Evolutionary conservation across 2,113 vertebrate genomes (phyloP).

Genomic region (Hystrix brachyura): DNA sequence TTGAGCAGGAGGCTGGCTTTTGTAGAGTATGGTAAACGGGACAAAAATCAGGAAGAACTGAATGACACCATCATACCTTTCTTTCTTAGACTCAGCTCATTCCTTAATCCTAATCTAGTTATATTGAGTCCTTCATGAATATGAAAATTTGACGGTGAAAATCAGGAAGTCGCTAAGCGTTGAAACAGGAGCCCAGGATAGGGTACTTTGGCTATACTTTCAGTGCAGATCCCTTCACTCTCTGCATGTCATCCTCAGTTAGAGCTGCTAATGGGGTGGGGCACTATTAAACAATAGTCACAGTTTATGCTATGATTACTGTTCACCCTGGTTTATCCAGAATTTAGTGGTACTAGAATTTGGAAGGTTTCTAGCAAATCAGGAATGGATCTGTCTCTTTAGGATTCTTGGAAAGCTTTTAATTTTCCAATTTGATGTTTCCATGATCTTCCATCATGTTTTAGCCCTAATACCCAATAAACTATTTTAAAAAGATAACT

Average conservation of each 20-base stretch:
- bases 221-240: background rate
- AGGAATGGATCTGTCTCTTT: background rate
- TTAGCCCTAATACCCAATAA: background rate
- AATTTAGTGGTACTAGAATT: background rate
- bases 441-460: background rate
- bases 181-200: background rate
- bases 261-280: background rate
- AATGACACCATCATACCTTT: background rate
- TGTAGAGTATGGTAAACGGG: background rate
- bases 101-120: background rate
- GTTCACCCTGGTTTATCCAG: background rate
- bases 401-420: background rate
- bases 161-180: background rate
- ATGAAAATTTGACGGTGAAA: background rate
- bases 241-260: background rate
- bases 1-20: background rate
- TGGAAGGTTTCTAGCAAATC: background rate
- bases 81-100: background rate
- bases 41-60: background rate
- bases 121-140: background rate
- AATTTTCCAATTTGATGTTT: slow-evolving; percentile 42
- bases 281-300: background rate
- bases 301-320: background rate
- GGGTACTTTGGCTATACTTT: background rate
- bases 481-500: background rate